Evolutionary conservation across 2,797 vertebrate genomes (phyloP).

Genomic region (Microctenopoma lineatum): DNA sequence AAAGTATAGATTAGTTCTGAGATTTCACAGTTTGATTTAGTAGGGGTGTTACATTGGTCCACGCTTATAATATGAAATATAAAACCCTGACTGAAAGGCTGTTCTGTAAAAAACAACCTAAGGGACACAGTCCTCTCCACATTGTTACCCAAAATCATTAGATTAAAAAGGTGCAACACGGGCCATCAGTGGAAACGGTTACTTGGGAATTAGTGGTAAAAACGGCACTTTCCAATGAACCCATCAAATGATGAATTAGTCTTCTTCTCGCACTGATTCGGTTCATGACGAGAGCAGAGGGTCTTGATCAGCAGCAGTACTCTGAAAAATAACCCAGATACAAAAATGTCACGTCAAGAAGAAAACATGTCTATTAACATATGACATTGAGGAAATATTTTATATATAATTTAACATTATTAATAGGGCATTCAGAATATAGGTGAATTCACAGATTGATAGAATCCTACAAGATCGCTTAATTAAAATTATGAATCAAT

Average conservation of each 20-base stretch:
- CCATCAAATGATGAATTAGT: conserved; percentile 8
- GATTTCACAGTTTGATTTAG: neutral
- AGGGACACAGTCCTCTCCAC: neutral
- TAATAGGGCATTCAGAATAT: no score
- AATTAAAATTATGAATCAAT: neutral
- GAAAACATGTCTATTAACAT: neutral
- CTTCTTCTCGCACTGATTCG: neutral
- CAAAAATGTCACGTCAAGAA: neutral
- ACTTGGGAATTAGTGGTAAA: conserved; percentile 4
- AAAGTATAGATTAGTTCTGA: conserved; percentile 1
- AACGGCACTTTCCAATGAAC: neutral
- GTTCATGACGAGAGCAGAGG: conserved; percentile 79
- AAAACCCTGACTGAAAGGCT: neutral
- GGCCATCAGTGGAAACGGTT: conserved; percentile 8
- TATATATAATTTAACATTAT: no score
- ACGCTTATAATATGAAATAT: neutral
- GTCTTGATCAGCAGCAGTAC: conserved; percentile 75
- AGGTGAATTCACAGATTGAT: no score
- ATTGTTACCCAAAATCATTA: conserved; percentile 10
- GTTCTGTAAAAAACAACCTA: conserved; percentile 6
- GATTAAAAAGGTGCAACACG: neutral
- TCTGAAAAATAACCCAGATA: conserved; percentile 60
- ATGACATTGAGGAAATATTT: neutral
- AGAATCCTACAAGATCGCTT: no score
- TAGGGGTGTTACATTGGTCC: neutral